Evolutionary conservation across 64 coral and sea anemone genomes (phyloP).

Genomic region (Pocillopora verrucosa): DNA sequence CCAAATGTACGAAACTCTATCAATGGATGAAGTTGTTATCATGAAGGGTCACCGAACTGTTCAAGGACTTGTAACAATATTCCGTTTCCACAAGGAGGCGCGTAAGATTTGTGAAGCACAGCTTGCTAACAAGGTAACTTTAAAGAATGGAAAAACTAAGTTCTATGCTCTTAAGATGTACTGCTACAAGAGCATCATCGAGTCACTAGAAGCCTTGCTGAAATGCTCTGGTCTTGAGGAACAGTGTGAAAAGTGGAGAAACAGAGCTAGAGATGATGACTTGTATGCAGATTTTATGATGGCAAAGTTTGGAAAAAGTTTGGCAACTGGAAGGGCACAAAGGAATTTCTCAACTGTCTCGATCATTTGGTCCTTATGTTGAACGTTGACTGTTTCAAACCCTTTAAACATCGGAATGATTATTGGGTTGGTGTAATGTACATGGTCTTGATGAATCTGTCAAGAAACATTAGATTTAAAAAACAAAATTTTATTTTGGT

Average conservation of each 20-base stretch:
- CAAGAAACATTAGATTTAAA: constrained; percentile 30
- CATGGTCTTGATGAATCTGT: constrained; percentile 44
- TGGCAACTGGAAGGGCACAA: neutral
- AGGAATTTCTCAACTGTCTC: constrained; percentile 19
- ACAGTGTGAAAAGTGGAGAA: constrained; percentile 28
- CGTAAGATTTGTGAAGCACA: neutral
- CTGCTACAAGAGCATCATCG: constrained; percentile 42
- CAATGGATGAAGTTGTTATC: neutral
- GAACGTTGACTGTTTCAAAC: constrained; percentile 49
- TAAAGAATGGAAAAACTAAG: neutral
- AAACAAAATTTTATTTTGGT: constrained; percentile 39
- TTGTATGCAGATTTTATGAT: constrained; percentile 67
- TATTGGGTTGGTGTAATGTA: constrained; percentile 61
- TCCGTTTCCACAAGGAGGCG: neutral
- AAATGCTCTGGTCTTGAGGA: constrained; percentile 9
- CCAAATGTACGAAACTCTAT: constrained; percentile 52
- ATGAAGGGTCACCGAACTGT: neutral
- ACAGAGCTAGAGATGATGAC: neutral
- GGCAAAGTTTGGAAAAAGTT: constrained; percentile 55
- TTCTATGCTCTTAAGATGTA: constrained; percentile 17
- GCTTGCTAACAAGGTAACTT: neutral
- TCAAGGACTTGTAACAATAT: neutral
- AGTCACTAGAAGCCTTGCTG: constrained; percentile 15
- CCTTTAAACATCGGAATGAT: constrained; percentile 25
- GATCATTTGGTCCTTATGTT: constrained; percentile 49